phyloP scores from a whole-genome alignment of 2,797 vertebrate genomes.

The Microctenopoma stevenorrisi region DNA sequence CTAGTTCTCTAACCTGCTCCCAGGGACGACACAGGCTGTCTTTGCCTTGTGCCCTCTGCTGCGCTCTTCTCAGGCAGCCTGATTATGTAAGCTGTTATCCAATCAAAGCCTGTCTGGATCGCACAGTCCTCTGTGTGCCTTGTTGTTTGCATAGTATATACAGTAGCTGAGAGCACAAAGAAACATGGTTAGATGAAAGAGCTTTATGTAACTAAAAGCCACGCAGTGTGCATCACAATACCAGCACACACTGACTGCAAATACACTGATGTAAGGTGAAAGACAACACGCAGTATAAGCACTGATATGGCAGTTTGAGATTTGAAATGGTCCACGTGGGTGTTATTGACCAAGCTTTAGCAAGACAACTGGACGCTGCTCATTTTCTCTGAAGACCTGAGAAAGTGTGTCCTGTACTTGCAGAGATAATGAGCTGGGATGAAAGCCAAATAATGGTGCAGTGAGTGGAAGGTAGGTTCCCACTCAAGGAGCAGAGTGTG shows the following conservation, averaged over 20 bases:
- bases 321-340: constrained; percentile 35
- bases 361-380: constrained; percentile 23
- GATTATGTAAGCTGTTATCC: constrained; percentile 84
- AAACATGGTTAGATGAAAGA: constrained; percentile 67
- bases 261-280: constrained; percentile 25
- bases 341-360: constrained; percentile 48
- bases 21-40: constrained; percentile 62
- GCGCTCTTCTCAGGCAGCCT: constrained; percentile 70
- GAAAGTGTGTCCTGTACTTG: constrained; percentile 36
- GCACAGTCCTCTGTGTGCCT: constrained; percentile 69
- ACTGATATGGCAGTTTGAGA: constrained; percentile 43
- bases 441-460: constrained; percentile 53
- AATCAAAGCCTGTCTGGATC: constrained; percentile 75
- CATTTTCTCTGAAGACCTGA: constrained; percentile 28
- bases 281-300: constrained; percentile 20
- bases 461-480: constrained; percentile 39
- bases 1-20: constrained; percentile 59
- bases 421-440: constrained; percentile 43
- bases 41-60: constrained; percentile 73
- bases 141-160: constrained; percentile 76
- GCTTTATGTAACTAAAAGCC: constrained; percentile 71
- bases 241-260: constrained; percentile 37
- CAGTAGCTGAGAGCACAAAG: constrained; percentile 70
- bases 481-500: constrained; percentile 33
- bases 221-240: constrained; percentile 47